A percentile compares a stretch with the other conserved stretches of the same genome.
Conservation (phyloP, 2,797 vertebrate genomes). For the Sebastes itinus region DNA sequence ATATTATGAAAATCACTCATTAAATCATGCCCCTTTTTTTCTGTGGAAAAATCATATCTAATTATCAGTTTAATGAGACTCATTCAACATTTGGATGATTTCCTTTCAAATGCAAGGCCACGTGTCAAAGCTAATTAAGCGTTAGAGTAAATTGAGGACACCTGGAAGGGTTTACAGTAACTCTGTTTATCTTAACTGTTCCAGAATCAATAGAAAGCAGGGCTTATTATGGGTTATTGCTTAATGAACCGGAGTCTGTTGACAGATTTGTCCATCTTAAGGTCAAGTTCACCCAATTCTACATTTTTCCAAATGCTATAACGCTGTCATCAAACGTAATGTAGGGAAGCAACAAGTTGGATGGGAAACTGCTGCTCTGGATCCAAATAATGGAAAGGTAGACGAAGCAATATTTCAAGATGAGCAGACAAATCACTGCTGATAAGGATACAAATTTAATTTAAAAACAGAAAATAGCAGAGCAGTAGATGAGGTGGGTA, state of each 20-base stretch:
- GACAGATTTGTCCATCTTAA: slow-evolving; percentile 10
- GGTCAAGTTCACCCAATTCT: neutral
- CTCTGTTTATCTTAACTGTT: slow-evolving; percentile 20
- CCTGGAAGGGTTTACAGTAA: neutral
- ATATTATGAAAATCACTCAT: slow-evolving; percentile 9
- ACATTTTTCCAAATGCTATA: neutral
- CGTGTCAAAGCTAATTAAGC: slow-evolving; percentile 35
- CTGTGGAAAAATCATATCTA: slow-evolving; percentile 22
- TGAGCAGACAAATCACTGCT: neutral
- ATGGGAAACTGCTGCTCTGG: neutral
- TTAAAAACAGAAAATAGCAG: neutral
- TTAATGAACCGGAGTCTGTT: neutral
- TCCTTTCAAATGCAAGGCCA: slow-evolving; percentile 26
- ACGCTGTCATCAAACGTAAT: neutral
- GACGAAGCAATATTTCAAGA: neutral
- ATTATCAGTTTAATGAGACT: slow-evolving; percentile 20
- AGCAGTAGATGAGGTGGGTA: neutral
- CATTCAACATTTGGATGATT: slow-evolving; percentile 14
- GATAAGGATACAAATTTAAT: neutral
- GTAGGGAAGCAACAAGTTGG: neutral
- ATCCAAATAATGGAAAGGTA: neutral
- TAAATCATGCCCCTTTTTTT: neutral
- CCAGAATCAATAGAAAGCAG: slow-evolving; percentile 12
- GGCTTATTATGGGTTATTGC: neutral
- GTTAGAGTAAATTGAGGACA: neutral